Percentiles rank a stretch among this genome's conserved stretches.
phyloP scores from a whole-genome alignment of 2,888 invertebrate genomes.

The Chydorus sphaericus region DNA sequence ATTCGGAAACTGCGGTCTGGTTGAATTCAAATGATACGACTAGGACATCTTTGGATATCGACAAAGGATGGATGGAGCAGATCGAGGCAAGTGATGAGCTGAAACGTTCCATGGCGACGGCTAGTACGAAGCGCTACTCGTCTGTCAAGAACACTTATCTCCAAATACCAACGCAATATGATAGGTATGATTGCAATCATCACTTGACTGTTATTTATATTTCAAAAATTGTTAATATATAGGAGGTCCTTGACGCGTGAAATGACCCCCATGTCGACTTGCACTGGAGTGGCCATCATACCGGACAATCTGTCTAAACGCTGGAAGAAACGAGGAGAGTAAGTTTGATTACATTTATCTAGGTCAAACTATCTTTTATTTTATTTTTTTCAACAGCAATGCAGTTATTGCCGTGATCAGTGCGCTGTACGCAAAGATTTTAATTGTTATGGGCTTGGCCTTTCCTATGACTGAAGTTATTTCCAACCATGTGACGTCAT shows the following conservation, averaged over 20 bases:
- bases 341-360: background rate
- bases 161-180: background rate
- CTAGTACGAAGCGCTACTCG: background rate
- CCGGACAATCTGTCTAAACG: background rate
- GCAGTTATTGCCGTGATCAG: slow-evolving; percentile 79
- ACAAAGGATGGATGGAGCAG: background rate
- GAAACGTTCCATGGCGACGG: background rate
- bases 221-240: background rate
- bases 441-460: slow-evolving; percentile 87
- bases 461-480: slow-evolving; percentile 94
- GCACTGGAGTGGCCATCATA: background rate
- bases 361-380: background rate
- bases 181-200: background rate
- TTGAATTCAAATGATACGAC: too few species aligned
- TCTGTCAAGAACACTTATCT: background rate
- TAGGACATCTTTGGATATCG: too few species aligned
- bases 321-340: slow-evolving; percentile 14
- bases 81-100: background rate
- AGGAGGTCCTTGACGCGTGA: slow-evolving; percentile 9
- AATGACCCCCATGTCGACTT: slow-evolving; percentile 9
- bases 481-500: slow-evolving; percentile 82
- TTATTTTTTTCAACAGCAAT: slow-evolving; percentile 42
- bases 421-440: slow-evolving; percentile 79
- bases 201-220: background rate
- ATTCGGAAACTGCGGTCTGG: too few species aligned